Evolutionary conservation across 1,140 invertebrate genomes (phyloP).

Genomic region (Papilio glaucus): DNA sequence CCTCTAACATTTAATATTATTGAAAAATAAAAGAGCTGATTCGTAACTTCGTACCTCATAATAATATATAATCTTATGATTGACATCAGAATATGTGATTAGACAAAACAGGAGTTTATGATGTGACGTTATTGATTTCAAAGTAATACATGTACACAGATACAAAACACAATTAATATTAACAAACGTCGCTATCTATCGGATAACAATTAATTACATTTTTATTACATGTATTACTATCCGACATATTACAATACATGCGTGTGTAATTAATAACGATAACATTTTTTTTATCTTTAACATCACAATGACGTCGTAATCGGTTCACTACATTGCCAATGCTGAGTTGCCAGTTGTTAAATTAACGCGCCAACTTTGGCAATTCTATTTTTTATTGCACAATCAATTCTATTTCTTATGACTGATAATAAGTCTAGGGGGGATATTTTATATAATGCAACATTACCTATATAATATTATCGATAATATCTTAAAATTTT

Average conservation of each 20-base stretch:
- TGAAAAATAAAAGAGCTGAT: background rate
- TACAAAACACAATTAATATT: constrained; percentile 1
- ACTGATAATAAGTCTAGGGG: too few species aligned
- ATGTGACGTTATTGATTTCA: background rate
- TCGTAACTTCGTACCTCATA: background rate
- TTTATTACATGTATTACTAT: constrained; percentile 46
- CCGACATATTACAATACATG: constrained; percentile 50
- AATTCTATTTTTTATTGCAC: too few species aligned
- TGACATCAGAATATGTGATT: background rate
- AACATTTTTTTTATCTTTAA: constrained; percentile 42
- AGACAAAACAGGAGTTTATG: background rate
- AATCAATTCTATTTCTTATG: too few species aligned
- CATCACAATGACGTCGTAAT: constrained; percentile 36
- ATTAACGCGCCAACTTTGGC: background rate
- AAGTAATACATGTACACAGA: constrained; percentile 7
- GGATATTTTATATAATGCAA: too few species aligned
- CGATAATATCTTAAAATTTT: too few species aligned
- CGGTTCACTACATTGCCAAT: constrained; percentile 2
- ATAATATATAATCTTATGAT: background rate
- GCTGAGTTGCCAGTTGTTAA: constrained; percentile 3
- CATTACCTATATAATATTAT: too few species aligned
- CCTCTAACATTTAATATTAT: too few species aligned
- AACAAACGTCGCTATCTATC: constrained; percentile 40
- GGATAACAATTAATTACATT: constrained; percentile 49
- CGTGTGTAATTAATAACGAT: constrained; percentile 51